These are phyloP conservation scores for Orcinus orca DNA, from an alignment of 2,113 vertebrate genomes.

Conservation along the genomic window DNA sequence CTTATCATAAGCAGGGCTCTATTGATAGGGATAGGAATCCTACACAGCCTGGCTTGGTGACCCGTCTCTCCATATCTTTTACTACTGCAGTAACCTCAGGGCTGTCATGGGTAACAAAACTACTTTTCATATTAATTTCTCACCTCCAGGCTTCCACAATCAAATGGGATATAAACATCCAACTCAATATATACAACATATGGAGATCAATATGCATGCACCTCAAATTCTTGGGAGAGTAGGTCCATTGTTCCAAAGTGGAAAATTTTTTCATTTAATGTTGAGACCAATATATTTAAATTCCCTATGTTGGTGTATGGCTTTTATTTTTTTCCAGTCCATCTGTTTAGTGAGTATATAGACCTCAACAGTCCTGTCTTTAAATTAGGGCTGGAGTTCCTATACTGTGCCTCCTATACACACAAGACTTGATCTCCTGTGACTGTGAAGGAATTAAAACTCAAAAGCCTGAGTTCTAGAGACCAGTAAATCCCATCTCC, in stretches of 20 bases:
- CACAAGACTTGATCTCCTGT: background rate
- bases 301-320: background rate
- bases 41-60: too few relatives aligned
- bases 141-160: background rate
- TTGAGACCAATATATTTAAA: background rate
- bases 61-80: background rate
- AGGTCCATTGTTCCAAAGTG: background rate
- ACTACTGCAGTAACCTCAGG: background rate
- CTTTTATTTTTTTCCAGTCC: background rate
- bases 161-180: background rate
- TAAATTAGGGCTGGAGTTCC: background rate
- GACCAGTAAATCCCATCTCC: background rate
- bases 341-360: background rate
- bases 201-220: background rate
- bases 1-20: background rate
- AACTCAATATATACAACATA: background rate
- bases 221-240: background rate
- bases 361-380: background rate
- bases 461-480: background rate
- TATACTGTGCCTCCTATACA: background rate
- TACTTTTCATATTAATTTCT: background rate
- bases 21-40: background rate
- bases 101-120: background rate
- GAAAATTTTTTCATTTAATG: background rate
- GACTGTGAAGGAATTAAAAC: background rate